These are phyloP conservation scores for Dasyprocta punctata DNA, from an alignment of 2,113 vertebrate genomes.

Conservation along the genomic window DNA sequence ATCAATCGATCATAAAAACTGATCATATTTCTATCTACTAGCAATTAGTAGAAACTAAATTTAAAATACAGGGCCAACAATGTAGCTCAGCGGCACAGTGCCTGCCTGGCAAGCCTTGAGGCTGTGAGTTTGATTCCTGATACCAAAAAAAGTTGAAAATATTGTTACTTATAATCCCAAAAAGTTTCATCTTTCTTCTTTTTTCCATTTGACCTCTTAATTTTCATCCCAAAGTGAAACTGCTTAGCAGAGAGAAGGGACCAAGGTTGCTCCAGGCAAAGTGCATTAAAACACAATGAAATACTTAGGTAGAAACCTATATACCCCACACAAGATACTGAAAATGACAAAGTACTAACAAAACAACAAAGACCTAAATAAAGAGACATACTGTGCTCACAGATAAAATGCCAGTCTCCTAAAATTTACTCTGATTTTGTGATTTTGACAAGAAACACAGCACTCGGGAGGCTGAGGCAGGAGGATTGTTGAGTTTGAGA, in stretches of 20 bases:
- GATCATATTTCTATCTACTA: not conserved
- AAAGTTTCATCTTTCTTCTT: not conserved
- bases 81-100: not conserved
- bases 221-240: slow-evolving; percentile 28
- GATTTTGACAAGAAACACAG: not conserved
- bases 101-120: not conserved
- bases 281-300: not conserved
- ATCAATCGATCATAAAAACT: not conserved
- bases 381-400: not conserved
- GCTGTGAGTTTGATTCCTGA: not conserved
- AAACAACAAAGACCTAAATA: not conserved
- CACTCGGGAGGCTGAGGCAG: no score
- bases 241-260: not conserved
- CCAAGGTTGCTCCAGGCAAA: slow-evolving; percentile 21
- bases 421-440: not conserved
- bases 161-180: not conserved
- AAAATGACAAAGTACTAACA: not conserved
- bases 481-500: no score
- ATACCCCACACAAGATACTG: not conserved
- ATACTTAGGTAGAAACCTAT: not conserved
- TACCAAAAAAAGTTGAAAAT: not conserved
- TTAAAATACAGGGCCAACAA: not conserved
- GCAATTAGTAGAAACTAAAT: not conserved
- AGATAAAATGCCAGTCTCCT: not conserved
- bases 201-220: slow-evolving; percentile 23